Percentiles rank a stretch among this genome's conserved stretches.
Conservation (phyloP, 2,113 vertebrate genomes). For the Ciconia boyciana region DNA sequence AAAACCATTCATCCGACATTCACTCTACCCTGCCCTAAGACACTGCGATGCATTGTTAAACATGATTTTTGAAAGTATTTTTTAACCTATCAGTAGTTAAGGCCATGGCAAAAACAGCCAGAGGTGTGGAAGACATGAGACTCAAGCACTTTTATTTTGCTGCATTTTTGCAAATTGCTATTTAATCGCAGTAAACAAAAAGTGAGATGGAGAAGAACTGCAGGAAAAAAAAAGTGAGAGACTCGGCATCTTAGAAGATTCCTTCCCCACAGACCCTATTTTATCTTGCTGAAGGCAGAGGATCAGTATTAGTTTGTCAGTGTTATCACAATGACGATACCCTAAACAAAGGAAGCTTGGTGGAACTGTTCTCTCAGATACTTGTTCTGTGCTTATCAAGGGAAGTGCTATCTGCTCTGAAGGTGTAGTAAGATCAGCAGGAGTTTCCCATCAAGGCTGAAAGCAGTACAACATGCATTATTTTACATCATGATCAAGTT, state of each 20-base stretch:
- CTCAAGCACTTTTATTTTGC: fast-evolving
- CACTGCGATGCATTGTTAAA: fast-evolving
- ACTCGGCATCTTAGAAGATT: no score
- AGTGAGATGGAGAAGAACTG: background rate
- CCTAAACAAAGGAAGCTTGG: background rate
- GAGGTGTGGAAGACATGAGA: fast-evolving
- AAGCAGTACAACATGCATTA: background rate
- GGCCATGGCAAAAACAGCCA: fast-evolving
- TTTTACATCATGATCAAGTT: background rate
- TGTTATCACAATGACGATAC: background rate
- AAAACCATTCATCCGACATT: fast-evolving
- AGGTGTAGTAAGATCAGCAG: background rate
- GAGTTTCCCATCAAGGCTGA: background rate
- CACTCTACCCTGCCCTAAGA: background rate
- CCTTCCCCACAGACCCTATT: background rate
- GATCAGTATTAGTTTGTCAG: background rate
- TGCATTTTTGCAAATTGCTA: background rate
- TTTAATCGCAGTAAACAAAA: background rate
- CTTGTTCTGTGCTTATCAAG: background rate
- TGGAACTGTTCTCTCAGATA: background rate
- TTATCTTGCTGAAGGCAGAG: background rate
- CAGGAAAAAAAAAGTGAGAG: background rate
- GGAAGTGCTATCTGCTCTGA: background rate
- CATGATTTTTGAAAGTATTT: no score
- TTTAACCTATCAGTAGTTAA: fast-evolving